Conservation (phyloP, 2,797 vertebrate species). For the Taeniopygia guttata region DNA sequence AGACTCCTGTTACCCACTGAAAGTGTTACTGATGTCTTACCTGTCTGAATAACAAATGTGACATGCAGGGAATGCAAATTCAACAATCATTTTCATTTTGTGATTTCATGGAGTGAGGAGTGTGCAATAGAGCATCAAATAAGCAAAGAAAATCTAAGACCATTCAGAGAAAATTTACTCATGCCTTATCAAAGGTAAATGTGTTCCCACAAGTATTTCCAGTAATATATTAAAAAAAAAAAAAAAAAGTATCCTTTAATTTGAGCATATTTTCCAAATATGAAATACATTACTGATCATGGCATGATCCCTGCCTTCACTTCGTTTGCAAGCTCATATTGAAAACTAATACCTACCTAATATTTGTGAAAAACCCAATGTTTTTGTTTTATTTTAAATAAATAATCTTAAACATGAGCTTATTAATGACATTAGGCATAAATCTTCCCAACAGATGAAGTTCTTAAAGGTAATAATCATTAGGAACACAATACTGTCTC, state of each 20-base stretch:
- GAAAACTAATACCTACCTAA: not conserved
- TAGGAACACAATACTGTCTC: not conserved
- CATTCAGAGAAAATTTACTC: not conserved
- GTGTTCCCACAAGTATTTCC: not conserved
- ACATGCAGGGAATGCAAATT: slow-evolving; percentile 1
- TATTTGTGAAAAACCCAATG: not conserved
- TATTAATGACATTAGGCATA: not conserved
- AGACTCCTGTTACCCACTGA: slow-evolving; percentile 30
- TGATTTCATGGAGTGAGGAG: not conserved
- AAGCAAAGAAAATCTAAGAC: not conserved
- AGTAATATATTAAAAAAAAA: not conserved
- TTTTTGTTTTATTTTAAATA: not conserved
- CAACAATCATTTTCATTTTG: slow-evolving; percentile 17
- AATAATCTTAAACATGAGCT: not conserved
- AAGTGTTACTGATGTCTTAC: slow-evolving; percentile 24
- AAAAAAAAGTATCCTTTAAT: not conserved
- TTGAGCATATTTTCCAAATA: not conserved
- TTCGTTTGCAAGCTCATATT: not conserved
- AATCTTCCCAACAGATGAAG: not conserved
- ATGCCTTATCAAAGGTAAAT: not conserved
- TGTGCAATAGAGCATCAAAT: not conserved
- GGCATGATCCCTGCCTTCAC: not conserved
- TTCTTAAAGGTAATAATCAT: not conserved
- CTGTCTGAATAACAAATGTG: not conserved
- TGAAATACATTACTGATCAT: not conserved